A percentile compares a stretch with the other conserved stretches of the same genome.
Conservation (phyloP, 2,888 invertebrate genomes). For the Drosophila robusta region DNA sequence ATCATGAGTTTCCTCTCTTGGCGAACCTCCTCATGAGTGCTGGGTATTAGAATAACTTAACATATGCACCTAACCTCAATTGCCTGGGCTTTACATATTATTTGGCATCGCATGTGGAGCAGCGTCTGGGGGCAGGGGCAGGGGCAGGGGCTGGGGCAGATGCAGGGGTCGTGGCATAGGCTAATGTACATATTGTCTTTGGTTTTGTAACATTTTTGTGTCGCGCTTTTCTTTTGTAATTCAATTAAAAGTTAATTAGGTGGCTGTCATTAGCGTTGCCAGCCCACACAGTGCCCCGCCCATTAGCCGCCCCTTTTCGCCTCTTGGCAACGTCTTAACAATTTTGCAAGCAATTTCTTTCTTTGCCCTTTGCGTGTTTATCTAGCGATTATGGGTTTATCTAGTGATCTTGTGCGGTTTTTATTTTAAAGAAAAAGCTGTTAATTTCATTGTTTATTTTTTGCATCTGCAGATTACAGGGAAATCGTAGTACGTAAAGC, state of each 20-base stretch:
- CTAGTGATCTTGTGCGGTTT: constrained; percentile 10
- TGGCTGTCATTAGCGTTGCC: constrained; percentile 54
- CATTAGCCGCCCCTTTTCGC: not conserved
- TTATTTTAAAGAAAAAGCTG: constrained; percentile 3
- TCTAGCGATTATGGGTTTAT: constrained; percentile 11
- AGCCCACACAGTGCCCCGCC: constrained; percentile 11
- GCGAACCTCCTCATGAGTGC: not conserved
- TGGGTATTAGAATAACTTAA: constrained; percentile 19
- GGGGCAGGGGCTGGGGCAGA: not conserved
- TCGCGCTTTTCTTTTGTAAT: constrained; percentile 53
- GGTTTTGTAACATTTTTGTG: constrained; percentile 38
- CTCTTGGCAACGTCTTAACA: constrained; percentile 4
- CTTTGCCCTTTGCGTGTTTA: constrained; percentile 28
- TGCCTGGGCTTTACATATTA: constrained; percentile 13
- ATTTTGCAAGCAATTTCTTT: constrained; percentile 27
- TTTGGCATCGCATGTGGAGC: constrained; percentile 7
- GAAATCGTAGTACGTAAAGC: not conserved
- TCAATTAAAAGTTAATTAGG: constrained; percentile 70
- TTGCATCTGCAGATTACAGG: not conserved
- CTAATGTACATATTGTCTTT: constrained; percentile 36
- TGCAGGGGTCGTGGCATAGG: constrained; percentile 7
- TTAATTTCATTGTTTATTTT: constrained; percentile 7
- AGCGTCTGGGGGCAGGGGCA: not conserved
- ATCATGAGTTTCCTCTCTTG: not conserved
- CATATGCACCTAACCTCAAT: constrained; percentile 26